Base-by-base conservation (phyloP, 1,140 invertebrate species). In the Leucophenga varia region DNA sequence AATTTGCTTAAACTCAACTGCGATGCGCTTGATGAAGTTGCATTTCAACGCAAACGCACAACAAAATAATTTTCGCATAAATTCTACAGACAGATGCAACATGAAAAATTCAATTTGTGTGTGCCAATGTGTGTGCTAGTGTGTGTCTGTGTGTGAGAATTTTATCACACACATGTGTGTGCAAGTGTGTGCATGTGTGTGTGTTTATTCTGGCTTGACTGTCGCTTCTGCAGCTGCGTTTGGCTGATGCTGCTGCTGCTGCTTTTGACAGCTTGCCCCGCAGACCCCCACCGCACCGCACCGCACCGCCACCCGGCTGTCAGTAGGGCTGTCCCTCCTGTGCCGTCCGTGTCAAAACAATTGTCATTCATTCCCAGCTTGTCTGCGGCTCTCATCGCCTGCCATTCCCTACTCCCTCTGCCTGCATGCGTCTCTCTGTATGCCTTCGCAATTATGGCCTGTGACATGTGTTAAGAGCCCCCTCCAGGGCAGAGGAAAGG, bases 381-480 rank as follows among this genome's bases (percentile, higher is more conserved):
- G 31, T 39, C 43, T 45, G 22, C 32, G 30, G 48, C 35, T 46
- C 42, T 2, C 34, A 32, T 46, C 21, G 25, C 41, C 21, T n/a
- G 25, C 25, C 9, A 17, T 9, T 17, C 20, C n/a, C 46, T 47
- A 3, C 44, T 21, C 47, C 48, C 61, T 45, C 54, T 61, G 61
- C 31, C 5, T 34, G 9, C 31, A n/a, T 34, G 31, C 13, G 22
- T 25, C 5, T 25, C 5, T 25, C 5, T 25, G n/a, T 14, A 34
- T 34, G 13, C 31, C 6, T 34, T 9, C 6, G 31, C 13, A 64
- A 64, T 64, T 64, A 64, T 54, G 57, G 51, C 54, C 45, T 55
- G 17, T 60, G 61, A 64, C 61, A 64, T 64, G 60, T 64, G 61
- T 60, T 64, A 60, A 64, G 49, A 63, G 43, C 34, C 25, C n/a